These are phyloP conservation scores for Atta texana DNA, from an alignment of 1,140 invertebrate species.

Conservation along the genomic window DNA sequence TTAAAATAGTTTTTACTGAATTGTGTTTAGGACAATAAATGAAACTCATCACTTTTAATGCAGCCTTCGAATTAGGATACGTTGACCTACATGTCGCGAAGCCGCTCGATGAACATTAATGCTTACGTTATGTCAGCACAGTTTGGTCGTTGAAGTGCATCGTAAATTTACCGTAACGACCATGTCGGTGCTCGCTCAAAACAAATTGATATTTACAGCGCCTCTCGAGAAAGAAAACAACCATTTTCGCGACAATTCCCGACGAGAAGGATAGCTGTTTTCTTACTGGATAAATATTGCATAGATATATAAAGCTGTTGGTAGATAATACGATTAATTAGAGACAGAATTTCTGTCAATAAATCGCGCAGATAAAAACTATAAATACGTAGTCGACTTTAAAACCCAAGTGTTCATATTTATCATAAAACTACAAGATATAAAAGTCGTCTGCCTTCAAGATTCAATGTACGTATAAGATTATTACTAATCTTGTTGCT, in stretches of 20 bases:
- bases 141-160: conserved; percentile 64
- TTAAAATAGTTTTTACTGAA: neutral
- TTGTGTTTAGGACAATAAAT: neutral
- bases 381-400: neutral
- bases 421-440: neutral
- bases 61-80: conserved; percentile 12
- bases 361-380: neutral
- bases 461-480: neutral
- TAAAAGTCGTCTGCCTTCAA: neutral
- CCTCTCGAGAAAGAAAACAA: conserved; percentile 49
- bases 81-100: conserved; percentile 48
- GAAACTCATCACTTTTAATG: conserved; percentile 19
- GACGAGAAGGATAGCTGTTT: neutral
- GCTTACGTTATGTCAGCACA: conserved; percentile 68
- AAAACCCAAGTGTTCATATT: neutral
- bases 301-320: neutral
- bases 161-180: conserved; percentile 72
- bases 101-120: conserved; percentile 67
- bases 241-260: conserved; percentile 32
- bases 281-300: conserved; percentile 1
- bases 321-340: neutral
- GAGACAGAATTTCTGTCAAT: neutral
- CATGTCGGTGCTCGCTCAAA: conserved; percentile 62
- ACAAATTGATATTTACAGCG: conserved; percentile 75
- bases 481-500: conserved; percentile 58